Base-by-base conservation (phyloP, 2,888 invertebrate species). In the Apantesis nais region DNA sequence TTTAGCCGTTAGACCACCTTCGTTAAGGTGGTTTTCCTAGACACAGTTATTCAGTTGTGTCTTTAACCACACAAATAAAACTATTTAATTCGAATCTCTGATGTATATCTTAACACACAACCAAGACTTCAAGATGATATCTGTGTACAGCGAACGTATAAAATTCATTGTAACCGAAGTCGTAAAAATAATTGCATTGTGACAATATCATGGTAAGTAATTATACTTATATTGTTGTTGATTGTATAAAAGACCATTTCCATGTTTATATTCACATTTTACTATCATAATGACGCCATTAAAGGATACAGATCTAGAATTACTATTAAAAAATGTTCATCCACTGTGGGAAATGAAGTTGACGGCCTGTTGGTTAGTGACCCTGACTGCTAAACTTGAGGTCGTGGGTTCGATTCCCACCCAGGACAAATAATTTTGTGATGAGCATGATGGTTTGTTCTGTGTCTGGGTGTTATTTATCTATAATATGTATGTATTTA, bases 151-250 rank as follows among this genome's bases (percentile, higher is more conserved):
- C 14, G 39, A 29, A 44, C 25, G 63, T 16, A 63, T 44, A 29
- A 29, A 19, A 63, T 25, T n/a, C 41, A 63, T 63, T 63, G 39
- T 63, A 41, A n/a, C 25, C 25, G 44, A 63, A 63, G 9, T 41
- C 25, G 41, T 63, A 44, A 16, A 62, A 44, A 63, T 63, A 25
- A 39, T 25, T 41, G 2, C 39, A 39, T 63, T 62, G 61, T 62
- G 34, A 31, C n/a, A 62, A 31, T 37, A 37, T n/a, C 22, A 12
- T 62, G 37, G 8, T 61, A 61, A 34, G 37, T 62, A 19, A 61
- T 61, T 61, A 16, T 34, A 31, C 9, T 61, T 61, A 31, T 34
- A 31, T 58, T 58, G 58, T 58, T 58, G 16, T 58, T 58, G 7
- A 5, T 2, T 58, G 29, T 16, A 58, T 58, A 58, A 58, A 58